phyloP scores from a whole-genome alignment of 2,888 invertebrate genomes.

The Lasius platythorax region DNA sequence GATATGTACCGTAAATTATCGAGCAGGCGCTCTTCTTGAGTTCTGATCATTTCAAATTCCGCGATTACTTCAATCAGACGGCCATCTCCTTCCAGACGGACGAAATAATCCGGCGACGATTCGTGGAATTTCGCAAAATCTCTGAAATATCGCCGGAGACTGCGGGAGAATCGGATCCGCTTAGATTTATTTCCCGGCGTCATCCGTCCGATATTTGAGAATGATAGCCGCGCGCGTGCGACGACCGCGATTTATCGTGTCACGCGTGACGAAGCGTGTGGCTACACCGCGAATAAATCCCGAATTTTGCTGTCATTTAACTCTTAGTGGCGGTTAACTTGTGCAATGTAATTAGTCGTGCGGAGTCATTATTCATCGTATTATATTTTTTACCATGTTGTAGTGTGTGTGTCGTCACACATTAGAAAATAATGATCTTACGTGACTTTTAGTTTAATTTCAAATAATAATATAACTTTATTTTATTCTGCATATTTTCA shows the following conservation, averaged over 20 bases:
- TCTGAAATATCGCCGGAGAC: background rate
- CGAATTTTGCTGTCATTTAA: constrained; percentile 51
- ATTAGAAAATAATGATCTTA: background rate
- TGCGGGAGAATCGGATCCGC: constrained; percentile 8
- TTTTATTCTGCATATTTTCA: background rate
- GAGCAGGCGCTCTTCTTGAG: constrained; percentile 44
- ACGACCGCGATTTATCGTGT: constrained; percentile 41
- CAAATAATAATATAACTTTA: background rate
- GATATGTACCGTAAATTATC: constrained; percentile 61
- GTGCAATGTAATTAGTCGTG: constrained; percentile 23
- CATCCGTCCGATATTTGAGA: constrained; percentile 43
- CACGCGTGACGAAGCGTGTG: constrained; percentile 44
- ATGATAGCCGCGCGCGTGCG: constrained; percentile 28
- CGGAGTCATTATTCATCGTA: background rate
- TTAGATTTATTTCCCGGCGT: constrained; percentile 33
- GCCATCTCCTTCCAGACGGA: background rate
- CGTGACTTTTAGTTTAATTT: background rate
- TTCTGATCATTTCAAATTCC: constrained; percentile 15
- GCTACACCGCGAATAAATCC: constrained; percentile 25
- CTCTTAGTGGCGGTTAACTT: background rate
- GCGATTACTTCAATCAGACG: background rate
- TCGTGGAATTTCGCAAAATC: background rate
- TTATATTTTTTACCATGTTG: background rate
- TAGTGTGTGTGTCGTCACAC: background rate
- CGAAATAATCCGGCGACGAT: constrained; percentile 17